Conservation (phyloP, 2,113 vertebrate genomes). For the Cariama cristata region DNA sequence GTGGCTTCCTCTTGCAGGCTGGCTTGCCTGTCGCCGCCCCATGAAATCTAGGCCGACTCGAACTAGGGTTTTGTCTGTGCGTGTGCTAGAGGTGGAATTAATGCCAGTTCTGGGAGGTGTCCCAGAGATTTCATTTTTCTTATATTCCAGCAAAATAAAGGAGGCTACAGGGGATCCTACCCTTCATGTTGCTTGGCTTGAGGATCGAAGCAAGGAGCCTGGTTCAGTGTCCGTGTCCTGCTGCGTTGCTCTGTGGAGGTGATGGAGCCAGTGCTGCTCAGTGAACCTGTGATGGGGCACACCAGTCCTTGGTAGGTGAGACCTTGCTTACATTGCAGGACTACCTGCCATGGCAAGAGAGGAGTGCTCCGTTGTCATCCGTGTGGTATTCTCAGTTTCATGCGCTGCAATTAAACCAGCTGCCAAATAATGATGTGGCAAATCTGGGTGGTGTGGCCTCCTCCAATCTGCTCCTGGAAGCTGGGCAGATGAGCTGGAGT, state of each 20-base stretch:
- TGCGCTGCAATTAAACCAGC: slow-evolving; percentile 38
- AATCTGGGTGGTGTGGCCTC: slow-evolving; percentile 31
- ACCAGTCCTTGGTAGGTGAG: neutral
- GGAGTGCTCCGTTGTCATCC: slow-evolving; percentile 39
- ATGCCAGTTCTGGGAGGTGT: accelerated
- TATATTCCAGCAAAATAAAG: neutral
- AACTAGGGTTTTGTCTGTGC: neutral
- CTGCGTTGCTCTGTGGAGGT: accelerated
- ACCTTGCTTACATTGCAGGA: neutral
- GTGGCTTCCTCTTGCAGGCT: neutral
- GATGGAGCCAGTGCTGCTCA: neutral
- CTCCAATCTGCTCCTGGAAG: slow-evolving; percentile 15
- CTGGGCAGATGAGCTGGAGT: slow-evolving; percentile 39
- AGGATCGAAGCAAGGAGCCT: neutral
- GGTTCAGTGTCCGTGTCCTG: neutral
- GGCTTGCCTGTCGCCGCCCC: neutral
- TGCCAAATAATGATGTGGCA: slow-evolving; percentile 63
- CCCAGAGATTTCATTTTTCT: neutral
- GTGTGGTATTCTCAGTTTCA: slow-evolving; percentile 57
- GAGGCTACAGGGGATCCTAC: neutral
- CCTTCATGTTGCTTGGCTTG: neutral
- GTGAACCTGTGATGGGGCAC: neutral
- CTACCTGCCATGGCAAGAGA: slow-evolving; percentile 2
- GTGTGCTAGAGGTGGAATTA: neutral
- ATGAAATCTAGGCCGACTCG: neutral